Evolutionary conservation across 2,888 invertebrate genomes (phyloP).

Genomic region (Nephrotoma flavescens): DNA sequence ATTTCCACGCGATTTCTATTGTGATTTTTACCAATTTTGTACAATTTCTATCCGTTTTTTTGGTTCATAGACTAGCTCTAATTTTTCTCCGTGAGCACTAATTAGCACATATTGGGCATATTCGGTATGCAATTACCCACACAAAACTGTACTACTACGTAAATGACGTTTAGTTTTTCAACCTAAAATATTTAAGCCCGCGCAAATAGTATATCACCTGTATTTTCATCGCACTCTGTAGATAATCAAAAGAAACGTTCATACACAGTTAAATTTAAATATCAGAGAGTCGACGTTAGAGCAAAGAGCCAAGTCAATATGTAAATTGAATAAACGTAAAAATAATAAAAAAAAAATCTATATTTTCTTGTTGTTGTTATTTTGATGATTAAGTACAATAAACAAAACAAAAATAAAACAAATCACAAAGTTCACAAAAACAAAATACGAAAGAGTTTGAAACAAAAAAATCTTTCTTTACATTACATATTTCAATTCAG

Average conservation of each 20-base stretch:
- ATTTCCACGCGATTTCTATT: no score
- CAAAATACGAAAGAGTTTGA: background rate
- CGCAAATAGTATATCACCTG: background rate
- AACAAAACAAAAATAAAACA: background rate
- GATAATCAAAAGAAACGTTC: background rate
- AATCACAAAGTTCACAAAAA: background rate
- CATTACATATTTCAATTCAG: background rate
- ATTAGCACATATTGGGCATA: no score
- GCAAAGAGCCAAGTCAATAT: background rate
- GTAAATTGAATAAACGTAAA: background rate
- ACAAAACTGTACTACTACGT: no score
- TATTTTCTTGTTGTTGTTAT: background rate
- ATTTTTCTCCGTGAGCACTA: no score
- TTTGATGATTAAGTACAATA: background rate
- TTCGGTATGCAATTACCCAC: no score
- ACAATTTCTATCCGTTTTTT: no score
- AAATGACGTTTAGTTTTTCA: no score
- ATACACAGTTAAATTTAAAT: background rate
- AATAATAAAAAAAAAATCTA: background rate
- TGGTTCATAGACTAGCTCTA: no score
- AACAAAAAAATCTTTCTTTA: background rate
- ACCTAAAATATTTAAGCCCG: background rate
- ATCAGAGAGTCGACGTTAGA: background rate
- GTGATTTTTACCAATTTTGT: no score
- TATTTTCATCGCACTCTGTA: background rate